Base-by-base conservation (phyloP, 1,140 invertebrate genomes). In the Diplogasteroides magnus region DNA sequence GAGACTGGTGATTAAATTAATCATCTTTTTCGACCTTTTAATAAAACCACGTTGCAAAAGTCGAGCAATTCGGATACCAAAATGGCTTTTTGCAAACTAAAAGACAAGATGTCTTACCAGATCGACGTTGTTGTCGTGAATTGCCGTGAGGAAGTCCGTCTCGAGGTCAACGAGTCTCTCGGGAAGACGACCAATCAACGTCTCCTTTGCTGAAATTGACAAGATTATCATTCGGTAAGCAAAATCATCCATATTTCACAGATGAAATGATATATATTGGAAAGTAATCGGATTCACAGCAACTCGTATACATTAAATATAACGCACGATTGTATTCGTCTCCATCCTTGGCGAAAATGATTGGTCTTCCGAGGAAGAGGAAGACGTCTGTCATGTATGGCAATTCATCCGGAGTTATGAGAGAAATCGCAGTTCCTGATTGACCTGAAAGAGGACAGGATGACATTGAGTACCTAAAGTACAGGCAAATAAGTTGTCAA, bases 361-460 rank as follows among this genome's bases (percentile, higher is more conserved):
- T 69, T 6, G 80, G 72, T 27, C 75, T 71, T 25, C 91, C 92
- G 23, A 98, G 86, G 84, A 98, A 99, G 55, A 98, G 85, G 82
- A 96, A 91, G 27, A 98, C 85, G 86, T 98, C 95, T 31, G 97
- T 79, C 0, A 98, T 84, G 84, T 94, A 94, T 0, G 95, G 88
- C 27, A 92, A 86, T 83, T 99, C 97, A 77, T 98, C 95, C 0
- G 89, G 88, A 0, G 89, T 85, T 28, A 98, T 86, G 58, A 99
- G 87, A 11, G 70, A 72, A 23, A 72, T 67, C 14, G 70, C 70
- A 1, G 70, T 72, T 62, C 70, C 70, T 31, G 70, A 62, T 11
- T 65, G 59, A 32, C 70, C 70, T 48, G 37, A 48, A 48, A 48
- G 37, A 19, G 37, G 19, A 19, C 6, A 19, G 37, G 37, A 6